Conservation (phyloP, 1,140 invertebrate genomes). For the Trachelipus rathkii region DNA sequence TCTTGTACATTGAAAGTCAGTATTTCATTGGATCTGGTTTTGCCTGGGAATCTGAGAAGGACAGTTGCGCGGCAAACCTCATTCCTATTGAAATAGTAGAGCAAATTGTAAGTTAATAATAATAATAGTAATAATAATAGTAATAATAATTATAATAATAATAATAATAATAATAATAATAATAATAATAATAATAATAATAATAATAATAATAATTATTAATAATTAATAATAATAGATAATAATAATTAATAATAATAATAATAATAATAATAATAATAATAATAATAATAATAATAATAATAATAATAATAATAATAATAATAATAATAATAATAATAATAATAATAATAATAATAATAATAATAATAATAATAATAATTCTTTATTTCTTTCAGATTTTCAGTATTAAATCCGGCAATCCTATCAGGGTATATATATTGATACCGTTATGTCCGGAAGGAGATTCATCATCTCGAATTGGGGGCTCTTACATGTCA, state of each 20-base stretch:
- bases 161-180: too few species aligned
- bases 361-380: neutral
- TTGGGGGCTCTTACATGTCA: neutral
- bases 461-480: neutral
- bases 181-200: too few species aligned
- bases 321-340: too few species aligned
- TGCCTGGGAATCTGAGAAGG: constrained; percentile 29
- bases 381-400: neutral
- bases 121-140: too few species aligned
- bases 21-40: constrained; percentile 39
- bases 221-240: too few species aligned
- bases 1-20: constrained; percentile 42
- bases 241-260: too few species aligned
- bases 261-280: too few species aligned
- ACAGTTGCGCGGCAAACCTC: constrained; percentile 23
- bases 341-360: too few species aligned
- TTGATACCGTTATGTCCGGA: neutral
- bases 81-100: constrained; percentile 36
- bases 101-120: constrained; percentile 26
- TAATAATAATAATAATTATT: too few species aligned
- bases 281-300: too few species aligned
- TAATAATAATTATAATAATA: too few species aligned
- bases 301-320: too few species aligned
- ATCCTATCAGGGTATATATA: neutral
- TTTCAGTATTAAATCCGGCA: neutral